Conservation (phyloP, 2,797 vertebrate species). For the Gephyroberyx darwinii region DNA sequence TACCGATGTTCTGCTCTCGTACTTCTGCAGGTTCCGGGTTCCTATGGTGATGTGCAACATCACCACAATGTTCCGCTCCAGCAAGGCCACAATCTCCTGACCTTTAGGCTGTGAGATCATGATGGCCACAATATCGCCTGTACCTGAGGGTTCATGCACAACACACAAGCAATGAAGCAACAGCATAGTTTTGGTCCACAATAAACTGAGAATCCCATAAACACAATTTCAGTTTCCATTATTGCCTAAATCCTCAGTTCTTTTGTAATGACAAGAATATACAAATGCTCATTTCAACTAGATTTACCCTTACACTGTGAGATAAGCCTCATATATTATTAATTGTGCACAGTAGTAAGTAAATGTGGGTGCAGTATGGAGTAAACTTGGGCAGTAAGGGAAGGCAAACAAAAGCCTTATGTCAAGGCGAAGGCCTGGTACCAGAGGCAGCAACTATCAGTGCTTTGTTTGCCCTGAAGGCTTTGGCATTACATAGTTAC, state of each 20-base stretch:
- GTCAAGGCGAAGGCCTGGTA: constrained; percentile 19
- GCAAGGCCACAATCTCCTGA: constrained; percentile 89
- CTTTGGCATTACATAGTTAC: constrained; percentile 5
- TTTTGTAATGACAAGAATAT: neutral
- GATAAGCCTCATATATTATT: neutral
- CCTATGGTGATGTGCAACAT: constrained; percentile 94
- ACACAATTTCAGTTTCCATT: too few species aligned
- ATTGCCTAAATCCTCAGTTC: neutral
- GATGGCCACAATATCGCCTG: constrained; percentile 93
- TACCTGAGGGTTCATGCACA: constrained; percentile 77
- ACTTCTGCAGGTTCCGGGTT: constrained; percentile 98
- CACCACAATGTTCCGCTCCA: constrained; percentile 88
- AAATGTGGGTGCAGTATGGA: too few species aligned
- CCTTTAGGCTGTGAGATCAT: constrained; percentile 98
- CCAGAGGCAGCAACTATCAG: constrained; percentile 44
- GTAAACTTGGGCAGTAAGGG: constrained; percentile 18
- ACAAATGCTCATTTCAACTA: neutral
- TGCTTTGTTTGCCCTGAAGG: constrained; percentile 28
- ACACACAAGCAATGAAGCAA: neutral
- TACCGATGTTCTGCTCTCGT: constrained; percentile 96
- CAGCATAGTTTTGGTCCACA: neutral
- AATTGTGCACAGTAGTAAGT: neutral
- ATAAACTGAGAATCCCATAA: too few species aligned
- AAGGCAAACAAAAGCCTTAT: constrained; percentile 40
- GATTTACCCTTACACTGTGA: neutral